Base-by-base conservation (phyloP, 2,888 invertebrate species). In the Rotaria magnacalcarata region DNA sequence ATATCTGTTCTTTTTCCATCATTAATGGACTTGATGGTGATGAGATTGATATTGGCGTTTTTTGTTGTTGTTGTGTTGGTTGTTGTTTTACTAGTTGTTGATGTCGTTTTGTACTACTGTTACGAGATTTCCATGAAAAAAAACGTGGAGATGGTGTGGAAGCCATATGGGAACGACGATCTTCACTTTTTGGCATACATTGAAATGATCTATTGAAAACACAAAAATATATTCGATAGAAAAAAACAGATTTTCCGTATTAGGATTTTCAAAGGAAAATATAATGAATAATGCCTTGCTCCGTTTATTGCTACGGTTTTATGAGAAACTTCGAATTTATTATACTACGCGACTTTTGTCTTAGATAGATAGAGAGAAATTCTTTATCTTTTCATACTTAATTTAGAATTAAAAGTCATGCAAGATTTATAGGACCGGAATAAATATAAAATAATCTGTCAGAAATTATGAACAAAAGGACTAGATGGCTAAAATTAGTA, bases 101-200 rank as follows among this genome's bases (percentile, higher is more conserved):
- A 34, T 67, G 0, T n/a, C 67, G 10, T 67, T 67, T 67, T n/a
- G 27, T 34, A 67, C 67, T 67, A 67, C 16, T 67, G 11, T 41
- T 75, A 21, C 75, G 75, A 43, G 7, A 75, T 75, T 75, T 75
- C 75, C 75, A 75, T 75, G 75, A 75, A 11, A 75, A 75, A 24
- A 75, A 75, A 27, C 75, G 41, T 19, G 41, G 75, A 10, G 75
- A 75, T 43, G 75, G 47, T 75, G 43, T 21, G 21, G 75, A 43
- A 43, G 27, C 24, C 11, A 24, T 41, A 24, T 47, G 19, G 21
- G 41, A 10, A 24, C 47, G 41, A 41, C 47, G 41, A 6, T 80
- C 47, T 47, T 80, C 80, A 80, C 11, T 80, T 47, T 80, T 80
- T 47, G 80, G 80, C 47, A 80, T 47, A 80, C 80, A 80, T 80